Conservation (phyloP, 2,888 invertebrate species). For the Tenthredo amoena region DNA sequence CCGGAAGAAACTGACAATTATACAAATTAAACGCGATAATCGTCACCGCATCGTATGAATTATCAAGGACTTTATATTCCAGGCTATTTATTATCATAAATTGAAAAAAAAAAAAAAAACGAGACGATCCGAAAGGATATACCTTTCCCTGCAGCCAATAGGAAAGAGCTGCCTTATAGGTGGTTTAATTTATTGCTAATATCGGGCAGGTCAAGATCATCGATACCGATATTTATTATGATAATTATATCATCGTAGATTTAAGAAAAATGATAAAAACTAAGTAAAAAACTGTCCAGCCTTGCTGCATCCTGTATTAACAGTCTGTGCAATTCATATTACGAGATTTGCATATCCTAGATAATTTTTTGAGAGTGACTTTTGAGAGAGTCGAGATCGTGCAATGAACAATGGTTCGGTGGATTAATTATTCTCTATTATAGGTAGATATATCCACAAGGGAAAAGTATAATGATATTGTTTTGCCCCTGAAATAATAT, state of each 20-base stretch:
- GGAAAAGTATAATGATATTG: slow-evolving; percentile 16
- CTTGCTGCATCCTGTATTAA: neutral
- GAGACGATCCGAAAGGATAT: neutral
- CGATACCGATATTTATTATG: neutral
- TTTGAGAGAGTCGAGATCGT: neutral
- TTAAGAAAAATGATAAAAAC: neutral
- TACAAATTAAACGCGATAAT: slow-evolving; percentile 1
- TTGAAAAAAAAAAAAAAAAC: neutral
- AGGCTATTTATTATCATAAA: neutral
- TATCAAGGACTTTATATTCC: neutral
- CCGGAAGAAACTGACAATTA: slow-evolving; percentile 51
- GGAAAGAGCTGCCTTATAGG: neutral
- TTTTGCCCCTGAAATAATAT: slow-evolving; percentile 29
- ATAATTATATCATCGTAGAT: neutral
- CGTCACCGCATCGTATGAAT: neutral
- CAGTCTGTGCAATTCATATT: neutral
- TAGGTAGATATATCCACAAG: neutral
- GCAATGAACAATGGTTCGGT: neutral
- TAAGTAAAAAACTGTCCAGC: neutral
- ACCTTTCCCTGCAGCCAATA: neutral
- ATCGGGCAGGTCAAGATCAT: slow-evolving; percentile 1
- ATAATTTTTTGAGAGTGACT: neutral
- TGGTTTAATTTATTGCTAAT: neutral
- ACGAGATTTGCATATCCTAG: neutral
- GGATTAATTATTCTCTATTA: neutral